Base-by-base conservation (phyloP, 2,797 vertebrate genomes). In the Eremophila alpestris region DNA sequence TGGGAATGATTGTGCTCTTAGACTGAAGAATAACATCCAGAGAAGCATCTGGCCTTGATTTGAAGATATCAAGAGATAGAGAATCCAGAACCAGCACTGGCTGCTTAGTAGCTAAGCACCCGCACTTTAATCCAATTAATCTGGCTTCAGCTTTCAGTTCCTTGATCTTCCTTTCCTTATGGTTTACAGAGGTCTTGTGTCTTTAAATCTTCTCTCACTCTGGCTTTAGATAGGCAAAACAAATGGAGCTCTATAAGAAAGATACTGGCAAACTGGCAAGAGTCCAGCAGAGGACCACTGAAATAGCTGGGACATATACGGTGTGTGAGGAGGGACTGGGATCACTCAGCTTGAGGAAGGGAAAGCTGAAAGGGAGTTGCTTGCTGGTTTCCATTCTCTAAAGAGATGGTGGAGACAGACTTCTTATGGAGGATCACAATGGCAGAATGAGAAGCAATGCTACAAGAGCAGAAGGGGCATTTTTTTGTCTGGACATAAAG, bases 181-280 rank as follows among this genome's bases (percentile, higher is more conserved):
- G 30, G 43, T 27, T 95, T 86, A 83, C 15, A 69, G 54, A 91
- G 32, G 26, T 23, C 49, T 91, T 8, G 0, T 51, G 64, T 65
- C 85, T 91, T 93, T 91, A 88, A 78, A 93, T 92, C 84, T 83
- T 78, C 58, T 69, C 48, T 95, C 43, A 36, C 18, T 82, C 46
- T 80, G 64, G 45, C 59, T 90, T 94, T 84, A 94, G 80, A 89
- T 74, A 87, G 64, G 30, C 36, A 77, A 90, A 94, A 83, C n/a
- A 73, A 81, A 92, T 63, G 41, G 55, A 83, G 32, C 10, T 92
- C 79, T 83, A 2, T 36, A 71, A 65, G 74, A 90, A 89, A 82
- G 74, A 58, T 71, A 56, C 13, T 71, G 65, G n/a, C 38, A 83
- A 79, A 62, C 30, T 71, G 62, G 60, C 13, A 0, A 69, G 58